Conservation (phyloP, 23 tunicate species). For the Clavelina lepadiformis region DNA sequence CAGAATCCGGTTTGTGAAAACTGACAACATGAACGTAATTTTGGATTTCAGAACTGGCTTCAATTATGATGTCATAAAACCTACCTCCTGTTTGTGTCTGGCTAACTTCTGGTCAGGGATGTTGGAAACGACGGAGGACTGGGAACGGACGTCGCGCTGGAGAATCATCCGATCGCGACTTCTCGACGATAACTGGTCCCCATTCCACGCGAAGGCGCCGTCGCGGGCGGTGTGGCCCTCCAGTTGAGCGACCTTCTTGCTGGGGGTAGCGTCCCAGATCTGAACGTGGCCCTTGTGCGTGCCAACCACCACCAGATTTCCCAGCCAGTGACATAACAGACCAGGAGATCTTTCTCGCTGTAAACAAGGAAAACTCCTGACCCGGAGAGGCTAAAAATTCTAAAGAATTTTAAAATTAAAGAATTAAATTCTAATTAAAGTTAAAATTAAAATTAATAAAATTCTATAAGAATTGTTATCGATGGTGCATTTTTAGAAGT, state of each 20-base stretch:
- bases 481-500: no score
- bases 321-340: no score
- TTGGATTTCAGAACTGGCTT: neutral
- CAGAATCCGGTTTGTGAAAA: no score
- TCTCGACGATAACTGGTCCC: slow-evolving; percentile 84
- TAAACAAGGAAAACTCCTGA: no score
- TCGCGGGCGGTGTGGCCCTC: slow-evolving; percentile 82
- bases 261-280: slow-evolving; percentile 75
- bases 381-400: no score
- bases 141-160: slow-evolving; percentile 75
- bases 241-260: slow-evolving; percentile 34
- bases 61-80: no score
- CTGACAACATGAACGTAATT: neutral
- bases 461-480: no score
- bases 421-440: no score
- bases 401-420: no score
- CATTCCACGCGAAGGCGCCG: slow-evolving; percentile 98
- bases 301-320: slow-evolving; percentile 83
- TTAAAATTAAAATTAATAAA: no score
- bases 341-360: no score
- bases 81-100: slow-evolving; percentile 90
- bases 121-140: slow-evolving; percentile 10
- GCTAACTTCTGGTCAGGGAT: slow-evolving; percentile 49
- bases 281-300: slow-evolving; percentile 80
- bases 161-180: slow-evolving; percentile 83